These are phyloP conservation scores for Melanerpes aurifrons DNA, from an alignment of 2,113 vertebrate species.

Conservation along the genomic window DNA sequence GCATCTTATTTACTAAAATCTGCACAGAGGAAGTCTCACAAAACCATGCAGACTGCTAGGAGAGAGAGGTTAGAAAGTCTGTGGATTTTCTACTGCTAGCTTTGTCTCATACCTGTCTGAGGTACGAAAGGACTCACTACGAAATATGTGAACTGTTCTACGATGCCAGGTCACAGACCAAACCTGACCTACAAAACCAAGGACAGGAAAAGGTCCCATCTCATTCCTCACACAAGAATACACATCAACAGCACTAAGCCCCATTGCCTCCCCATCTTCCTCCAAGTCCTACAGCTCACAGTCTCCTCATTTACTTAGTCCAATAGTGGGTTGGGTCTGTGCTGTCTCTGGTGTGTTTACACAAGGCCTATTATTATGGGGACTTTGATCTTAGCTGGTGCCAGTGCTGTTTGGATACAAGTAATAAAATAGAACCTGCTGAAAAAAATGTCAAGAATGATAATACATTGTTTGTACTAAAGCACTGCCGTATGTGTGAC, in stretches of 20 bases:
- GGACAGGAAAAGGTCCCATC: not conserved
- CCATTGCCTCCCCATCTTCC: not conserved
- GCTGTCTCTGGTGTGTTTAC: not conserved
- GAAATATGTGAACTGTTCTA: not conserved
- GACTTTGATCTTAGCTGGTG: not conserved
- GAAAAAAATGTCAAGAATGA: not conserved
- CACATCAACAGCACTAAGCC: not conserved
- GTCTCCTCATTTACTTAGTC: not conserved
- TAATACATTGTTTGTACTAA: not conserved
- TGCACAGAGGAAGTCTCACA: not conserved
- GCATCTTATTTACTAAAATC: not conserved
- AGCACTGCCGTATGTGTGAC: not conserved
- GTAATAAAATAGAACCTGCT: not conserved
- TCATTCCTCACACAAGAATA: not conserved
- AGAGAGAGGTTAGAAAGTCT: not conserved
- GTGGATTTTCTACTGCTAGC: not conserved
- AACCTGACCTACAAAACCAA: not conserved
- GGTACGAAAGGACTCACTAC: not conserved
- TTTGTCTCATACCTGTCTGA: not conserved
- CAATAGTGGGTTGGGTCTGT: not conserved
- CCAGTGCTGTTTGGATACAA: not conserved
- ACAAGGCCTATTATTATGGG: not conserved
- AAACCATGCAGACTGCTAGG: not conserved
- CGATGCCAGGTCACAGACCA: not conserved
- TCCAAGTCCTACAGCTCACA: not conserved